Evolutionary conservation across 1,140 invertebrate genomes (phyloP), one percentile per base, ranked within the genome.

Genomic region (Conus ventricosus): DNA sequence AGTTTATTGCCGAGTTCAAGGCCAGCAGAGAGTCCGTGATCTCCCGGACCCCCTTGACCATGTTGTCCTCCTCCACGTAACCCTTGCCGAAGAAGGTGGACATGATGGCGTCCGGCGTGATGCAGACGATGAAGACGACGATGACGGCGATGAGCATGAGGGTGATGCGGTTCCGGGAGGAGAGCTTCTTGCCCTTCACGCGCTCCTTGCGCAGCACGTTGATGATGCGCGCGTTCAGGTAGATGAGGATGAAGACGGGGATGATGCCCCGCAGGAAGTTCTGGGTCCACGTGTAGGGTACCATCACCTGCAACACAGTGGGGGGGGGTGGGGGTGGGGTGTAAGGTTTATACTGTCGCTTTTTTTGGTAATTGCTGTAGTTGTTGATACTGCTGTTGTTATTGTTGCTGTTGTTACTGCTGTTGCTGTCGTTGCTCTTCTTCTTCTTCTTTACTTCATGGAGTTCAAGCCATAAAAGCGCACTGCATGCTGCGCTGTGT

Each of bases 91-190:
- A 94, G 85, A 95, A 92, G 88, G 93, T 96, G 13, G 97, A 95
- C 90, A 96, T 96, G n/a, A 96, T 93, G 7, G 97, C 97, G 89
- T 97, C 96, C 0, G 97, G 97, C 75, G 97, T 96, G 93, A 97
- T 97, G 92, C 97, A 98, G 7, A 97, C 94, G 27, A 97, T 95
- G 93, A 97, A 97, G 87, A 97, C 95, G 11, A 97, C 95, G 4
- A 98, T 97, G 10, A 98, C 97, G 7, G 96, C 96, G 81, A 98
- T 97, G 20, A 98, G 95, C 91, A 97, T 97, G 8, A 97, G 95
- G 3, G 97, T 97, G 87, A 97, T 97, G 67, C 97, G 92, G 84
- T 94, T 94, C 23, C 93, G 53, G 0, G 93, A 91, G 1, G 92
- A 92, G 55, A 94, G 83, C 81, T 91, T 93, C 83, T 94, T 94